Conservation (phyloP, 2,797 vertebrate species). For the Harpagifer antarcticus region DNA sequence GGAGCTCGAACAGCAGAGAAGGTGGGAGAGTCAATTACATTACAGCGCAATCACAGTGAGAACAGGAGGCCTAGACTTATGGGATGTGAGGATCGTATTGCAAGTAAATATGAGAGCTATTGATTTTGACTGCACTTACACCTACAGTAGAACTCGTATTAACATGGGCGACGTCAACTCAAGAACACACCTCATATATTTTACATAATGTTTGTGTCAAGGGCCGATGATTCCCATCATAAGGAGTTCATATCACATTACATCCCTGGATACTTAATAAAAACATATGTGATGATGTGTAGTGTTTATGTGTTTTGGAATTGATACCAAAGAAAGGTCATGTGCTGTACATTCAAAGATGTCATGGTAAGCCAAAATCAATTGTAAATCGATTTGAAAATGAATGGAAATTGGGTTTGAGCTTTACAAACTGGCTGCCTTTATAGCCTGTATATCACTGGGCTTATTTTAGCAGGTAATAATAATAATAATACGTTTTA, state of each 20-base stretch:
- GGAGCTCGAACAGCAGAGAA: slow-evolving; percentile 35
- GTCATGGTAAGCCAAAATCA: slow-evolving; percentile 71
- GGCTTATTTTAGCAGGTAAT: background rate
- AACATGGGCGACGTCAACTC: slow-evolving; percentile 21
- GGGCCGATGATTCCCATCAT: slow-evolving; percentile 12
- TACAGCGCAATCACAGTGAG: slow-evolving; percentile 62
- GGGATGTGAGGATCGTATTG: slow-evolving; percentile 67
- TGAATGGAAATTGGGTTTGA: slow-evolving; percentile 64
- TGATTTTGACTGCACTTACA: slow-evolving; percentile 72
- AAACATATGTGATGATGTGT: slow-evolving; percentile 23
- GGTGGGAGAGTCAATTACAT: slow-evolving; percentile 68
- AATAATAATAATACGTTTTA: no score
- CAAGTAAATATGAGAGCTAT: slow-evolving; percentile 74
- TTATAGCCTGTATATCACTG: slow-evolving; percentile 21
- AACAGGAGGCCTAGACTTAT: slow-evolving; percentile 34
- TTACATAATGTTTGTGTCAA: slow-evolving; percentile 42
- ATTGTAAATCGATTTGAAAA: slow-evolving; percentile 69
- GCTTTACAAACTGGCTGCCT: slow-evolving; percentile 35
- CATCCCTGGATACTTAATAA: background rate
- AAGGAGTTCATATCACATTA: slow-evolving; percentile 13
- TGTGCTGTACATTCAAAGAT: slow-evolving; percentile 60
- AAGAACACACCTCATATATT: slow-evolving; percentile 37
- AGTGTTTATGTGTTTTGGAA: slow-evolving; percentile 39
- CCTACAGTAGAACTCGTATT: slow-evolving; percentile 50
- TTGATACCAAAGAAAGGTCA: slow-evolving; percentile 39